Conservation (phyloP, 2,113 vertebrate species). For the Gallinago undulata region DNA sequence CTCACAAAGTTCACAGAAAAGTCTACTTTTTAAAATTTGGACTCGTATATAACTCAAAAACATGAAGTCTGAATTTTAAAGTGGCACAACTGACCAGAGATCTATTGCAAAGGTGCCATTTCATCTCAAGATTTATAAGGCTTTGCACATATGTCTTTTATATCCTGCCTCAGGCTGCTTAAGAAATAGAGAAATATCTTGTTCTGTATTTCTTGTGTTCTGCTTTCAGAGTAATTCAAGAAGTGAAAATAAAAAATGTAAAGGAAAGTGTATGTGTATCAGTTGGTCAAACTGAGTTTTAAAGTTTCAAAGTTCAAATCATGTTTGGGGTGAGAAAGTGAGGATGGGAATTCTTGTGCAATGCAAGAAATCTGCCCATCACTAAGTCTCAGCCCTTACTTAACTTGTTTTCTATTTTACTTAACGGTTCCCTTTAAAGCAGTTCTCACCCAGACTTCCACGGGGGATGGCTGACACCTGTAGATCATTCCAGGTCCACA, state of each 20-base stretch:
- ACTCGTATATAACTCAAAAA: background rate
- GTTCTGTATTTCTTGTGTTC: background rate
- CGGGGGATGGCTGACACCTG: background rate
- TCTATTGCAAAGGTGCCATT: background rate
- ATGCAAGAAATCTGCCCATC: background rate
- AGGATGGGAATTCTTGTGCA: background rate
- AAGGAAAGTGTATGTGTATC: background rate
- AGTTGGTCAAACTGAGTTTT: background rate
- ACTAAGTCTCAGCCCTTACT: background rate
- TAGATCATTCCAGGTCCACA: background rate
- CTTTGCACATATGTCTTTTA: background rate
- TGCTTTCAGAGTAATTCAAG: background rate
- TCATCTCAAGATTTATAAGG: background rate
- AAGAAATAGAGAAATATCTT: background rate
- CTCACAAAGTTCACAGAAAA: background rate
- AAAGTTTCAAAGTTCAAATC: background rate
- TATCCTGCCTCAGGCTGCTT: background rate
- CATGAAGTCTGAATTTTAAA: background rate
- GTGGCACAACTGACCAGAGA: background rate
- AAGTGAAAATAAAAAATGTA: background rate
- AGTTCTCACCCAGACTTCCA: background rate
- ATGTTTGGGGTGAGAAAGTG: background rate
- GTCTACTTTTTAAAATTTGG: background rate
- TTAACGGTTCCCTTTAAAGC: background rate
- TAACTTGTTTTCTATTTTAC: background rate